phyloP scores from a whole-genome alignment of 1,140 invertebrate genomes.

The Euwallacea fornicatus region DNA sequence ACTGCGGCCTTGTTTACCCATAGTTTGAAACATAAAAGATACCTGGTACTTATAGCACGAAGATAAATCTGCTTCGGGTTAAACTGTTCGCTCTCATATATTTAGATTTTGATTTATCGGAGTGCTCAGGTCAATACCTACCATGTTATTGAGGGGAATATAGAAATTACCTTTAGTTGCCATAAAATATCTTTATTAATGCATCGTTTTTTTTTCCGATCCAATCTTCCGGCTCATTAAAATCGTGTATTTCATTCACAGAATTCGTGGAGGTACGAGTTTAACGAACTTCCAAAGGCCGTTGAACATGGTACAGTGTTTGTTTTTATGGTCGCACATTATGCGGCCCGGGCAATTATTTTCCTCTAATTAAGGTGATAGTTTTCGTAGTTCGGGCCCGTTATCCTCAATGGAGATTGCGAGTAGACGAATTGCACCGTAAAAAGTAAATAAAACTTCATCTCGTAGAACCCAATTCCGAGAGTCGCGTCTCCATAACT shows the following conservation, averaged over 20 bases:
- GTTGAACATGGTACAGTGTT: conserved; percentile 1
- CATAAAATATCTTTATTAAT: not conserved
- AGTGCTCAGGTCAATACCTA: not conserved
- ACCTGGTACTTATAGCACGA: not conserved
- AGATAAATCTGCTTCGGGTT: not conserved
- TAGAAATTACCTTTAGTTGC: not conserved
- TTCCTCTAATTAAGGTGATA: not conserved
- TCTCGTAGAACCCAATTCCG: not conserved
- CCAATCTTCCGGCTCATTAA: conserved; percentile 1
- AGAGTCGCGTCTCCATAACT: not conserved
- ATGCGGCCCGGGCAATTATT: not conserved
- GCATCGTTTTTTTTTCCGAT: not conserved
- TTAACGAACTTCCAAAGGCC: conserved; percentile 9
- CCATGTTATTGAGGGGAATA: not conserved
- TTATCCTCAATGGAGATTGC: not conserved
- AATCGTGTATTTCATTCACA: conserved; percentile 10
- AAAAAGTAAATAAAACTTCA: not conserved
- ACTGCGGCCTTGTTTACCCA: no score
- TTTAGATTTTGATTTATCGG: not conserved
- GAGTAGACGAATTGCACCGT: not conserved
- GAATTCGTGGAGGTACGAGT: conserved; percentile 7
- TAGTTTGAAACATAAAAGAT: no score
- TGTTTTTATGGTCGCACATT: conserved; percentile 1
- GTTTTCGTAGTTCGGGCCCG: not conserved
- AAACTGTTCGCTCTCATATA: not conserved